Conservation (phyloP, 2,113 vertebrate genomes). For the Australoheros scitulus region DNA sequence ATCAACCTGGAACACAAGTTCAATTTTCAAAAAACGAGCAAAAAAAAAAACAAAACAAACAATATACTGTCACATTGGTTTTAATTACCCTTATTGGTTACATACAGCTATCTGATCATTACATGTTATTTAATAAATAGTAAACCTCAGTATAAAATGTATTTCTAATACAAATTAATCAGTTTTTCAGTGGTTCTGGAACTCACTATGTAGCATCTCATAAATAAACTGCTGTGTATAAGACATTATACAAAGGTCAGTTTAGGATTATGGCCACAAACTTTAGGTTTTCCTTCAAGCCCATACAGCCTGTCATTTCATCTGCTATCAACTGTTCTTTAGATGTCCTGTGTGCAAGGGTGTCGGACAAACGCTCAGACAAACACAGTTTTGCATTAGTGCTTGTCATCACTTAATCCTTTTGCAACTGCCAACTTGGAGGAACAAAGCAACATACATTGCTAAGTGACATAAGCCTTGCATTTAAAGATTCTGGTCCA, state of each 20-base stretch:
- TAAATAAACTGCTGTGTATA: background rate
- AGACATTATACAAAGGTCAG: conserved; percentile 8
- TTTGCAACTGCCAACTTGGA: conserved; percentile 20
- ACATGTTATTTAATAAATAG: background rate
- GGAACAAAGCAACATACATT: background rate
- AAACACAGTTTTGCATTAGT: conserved; percentile 54
- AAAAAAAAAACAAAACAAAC: too few species aligned
- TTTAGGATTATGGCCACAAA: background rate
- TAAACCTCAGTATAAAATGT: background rate
- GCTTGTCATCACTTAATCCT: conserved; percentile 46
- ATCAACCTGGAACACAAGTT: too few species aligned
- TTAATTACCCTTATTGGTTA: background rate
- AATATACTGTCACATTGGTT: too few species aligned
- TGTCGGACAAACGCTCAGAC: conserved; percentile 25
- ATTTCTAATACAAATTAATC: background rate
- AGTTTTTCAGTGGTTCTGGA: background rate
- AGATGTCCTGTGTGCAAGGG: conserved; percentile 26
- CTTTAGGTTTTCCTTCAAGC: background rate
- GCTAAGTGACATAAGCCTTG: background rate
- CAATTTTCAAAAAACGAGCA: too few species aligned
- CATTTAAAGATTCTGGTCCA: background rate
- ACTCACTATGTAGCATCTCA: background rate
- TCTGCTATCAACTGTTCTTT: conserved; percentile 60
- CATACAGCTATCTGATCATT: background rate
- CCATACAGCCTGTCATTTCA: conserved; percentile 10